These are phyloP conservation scores for Stramonita haemastoma DNA, from an alignment of 2,888 invertebrate species.

Conservation along the genomic window DNA sequence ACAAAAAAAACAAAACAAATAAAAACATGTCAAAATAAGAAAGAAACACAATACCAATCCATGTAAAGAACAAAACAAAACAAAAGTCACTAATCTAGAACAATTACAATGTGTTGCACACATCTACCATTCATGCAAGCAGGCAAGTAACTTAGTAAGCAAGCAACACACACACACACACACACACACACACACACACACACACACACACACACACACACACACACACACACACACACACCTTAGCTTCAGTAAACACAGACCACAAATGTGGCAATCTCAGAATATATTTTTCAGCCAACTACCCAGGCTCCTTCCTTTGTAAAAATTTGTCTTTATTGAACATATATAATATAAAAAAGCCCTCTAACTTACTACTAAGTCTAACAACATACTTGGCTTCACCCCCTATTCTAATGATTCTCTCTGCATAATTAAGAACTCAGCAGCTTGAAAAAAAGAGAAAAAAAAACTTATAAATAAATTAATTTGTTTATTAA, in stretches of 20 bases:
- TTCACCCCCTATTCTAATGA: no score
- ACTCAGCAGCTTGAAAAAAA: no score
- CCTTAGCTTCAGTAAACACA: background rate
- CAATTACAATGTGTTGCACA: background rate
- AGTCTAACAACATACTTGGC: no score
- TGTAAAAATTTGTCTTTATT: no score
- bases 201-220: constrained; percentile 11
- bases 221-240: background rate
- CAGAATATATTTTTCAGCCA: background rate
- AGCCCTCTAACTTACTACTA: no score
- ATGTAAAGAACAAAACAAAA: background rate
- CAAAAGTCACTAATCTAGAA: background rate
- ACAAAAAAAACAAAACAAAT: background rate
- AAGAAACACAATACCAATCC: background rate
- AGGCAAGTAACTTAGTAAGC: background rate
- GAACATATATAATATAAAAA: no score
- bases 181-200: constrained; percentile 17
- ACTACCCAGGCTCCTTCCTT: no score
- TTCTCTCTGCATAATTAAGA: no score
- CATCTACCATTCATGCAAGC: background rate
- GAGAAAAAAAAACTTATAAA: no score
- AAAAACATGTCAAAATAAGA: background rate
- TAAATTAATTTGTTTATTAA: no score
- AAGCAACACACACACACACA: background rate
- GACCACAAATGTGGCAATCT: background rate